A percentile compares a stretch with the other conserved stretches of the same genome.
phyloP scores from a whole-genome alignment of 2,888 invertebrate species.

The Pelosia muscerda region DNA sequence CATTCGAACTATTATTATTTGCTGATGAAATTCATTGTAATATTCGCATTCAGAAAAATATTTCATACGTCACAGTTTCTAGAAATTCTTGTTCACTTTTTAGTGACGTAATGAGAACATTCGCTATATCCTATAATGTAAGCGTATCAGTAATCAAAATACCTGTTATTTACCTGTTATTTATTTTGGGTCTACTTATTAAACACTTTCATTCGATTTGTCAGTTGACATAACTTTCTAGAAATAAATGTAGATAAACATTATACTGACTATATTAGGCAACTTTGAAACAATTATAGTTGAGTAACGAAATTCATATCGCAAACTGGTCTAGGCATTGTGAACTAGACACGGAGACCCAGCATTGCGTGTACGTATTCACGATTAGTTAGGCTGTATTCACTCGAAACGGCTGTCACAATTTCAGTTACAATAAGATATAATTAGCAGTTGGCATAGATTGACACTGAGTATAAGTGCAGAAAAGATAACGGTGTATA shows the following conservation, averaged over 20 bases:
- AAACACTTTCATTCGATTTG: conserved; percentile 10
- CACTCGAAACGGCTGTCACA: conserved; percentile 18
- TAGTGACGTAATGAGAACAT: not conserved
- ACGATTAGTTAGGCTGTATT: conserved; percentile 40
- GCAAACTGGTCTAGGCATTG: conserved; percentile 53
- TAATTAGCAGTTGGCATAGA: not conserved
- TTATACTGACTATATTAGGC: conserved; percentile 35
- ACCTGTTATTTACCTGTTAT: not conserved
- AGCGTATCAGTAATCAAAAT: not conserved
- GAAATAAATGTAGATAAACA: conserved; percentile 17
- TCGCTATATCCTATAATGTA: not conserved
- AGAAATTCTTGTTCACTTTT: not conserved
- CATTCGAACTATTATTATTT: not conserved
- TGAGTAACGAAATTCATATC: conserved; percentile 44
- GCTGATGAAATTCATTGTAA: not conserved
- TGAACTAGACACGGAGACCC: conserved; percentile 58
- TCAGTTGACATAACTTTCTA: conserved; percentile 17
- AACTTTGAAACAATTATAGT: conserved; percentile 43
- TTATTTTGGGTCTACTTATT: not conserved
- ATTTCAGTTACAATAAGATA: not conserved
- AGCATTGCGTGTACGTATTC: conserved; percentile 60
- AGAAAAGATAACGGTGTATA: no score
- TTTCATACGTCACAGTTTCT: not conserved
- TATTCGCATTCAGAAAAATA: not conserved
- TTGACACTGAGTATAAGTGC: not conserved